Base-by-base conservation (phyloP, 2,888 invertebrate genomes). In the Sisyra terminalis region DNA sequence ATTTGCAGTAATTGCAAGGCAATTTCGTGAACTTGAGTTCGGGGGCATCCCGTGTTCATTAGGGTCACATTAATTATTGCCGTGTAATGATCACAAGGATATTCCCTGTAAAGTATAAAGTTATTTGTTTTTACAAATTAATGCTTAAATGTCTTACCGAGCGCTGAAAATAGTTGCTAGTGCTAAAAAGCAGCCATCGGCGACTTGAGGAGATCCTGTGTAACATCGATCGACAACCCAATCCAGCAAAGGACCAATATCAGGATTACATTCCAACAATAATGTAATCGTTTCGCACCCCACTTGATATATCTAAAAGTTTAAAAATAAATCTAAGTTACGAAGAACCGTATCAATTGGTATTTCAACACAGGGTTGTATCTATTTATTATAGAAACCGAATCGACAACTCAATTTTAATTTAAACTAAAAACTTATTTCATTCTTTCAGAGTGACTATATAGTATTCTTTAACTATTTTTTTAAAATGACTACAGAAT, bases 191-290 rank as follows among this genome's bases (percentile, higher is more conserved):
- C 97, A 97, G 2, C 92, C 89, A 61, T 96, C 94, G 2, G 96
- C 93, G 31, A 96, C 89, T 49, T 85, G 77, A 2, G 84, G 79
- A 6, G 80, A 65, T 5, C 92, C 92, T 0, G 93, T 97, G 62
- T 92, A 99, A 62, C 98, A 98, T 44, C 92, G 79, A 66, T 96
- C 93, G 39, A 98, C 92, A 1, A 93, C 85, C 97, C 97, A 98
- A 64, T 98, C 98, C 36, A 98, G 67, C 41, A 98, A 66, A 4
- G 85, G 76, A 0, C 88, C 86, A 50, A 86, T 83, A 59, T 93
- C 93, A 0, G 92, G 86, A 65, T 94, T 99, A 55, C 89, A 88
- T 62, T 98, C 96, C 49, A 98, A 65, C 37, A 98, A 67, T 37
- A 94, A 67, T 2, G 96, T 87, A 17, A 96, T 85, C 0, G 94